Evolutionary conservation across 2,888 invertebrate genomes (phyloP), one percentile per base, ranked within the genome.

Genomic region (Mongoloraphidia duomilia): DNA sequence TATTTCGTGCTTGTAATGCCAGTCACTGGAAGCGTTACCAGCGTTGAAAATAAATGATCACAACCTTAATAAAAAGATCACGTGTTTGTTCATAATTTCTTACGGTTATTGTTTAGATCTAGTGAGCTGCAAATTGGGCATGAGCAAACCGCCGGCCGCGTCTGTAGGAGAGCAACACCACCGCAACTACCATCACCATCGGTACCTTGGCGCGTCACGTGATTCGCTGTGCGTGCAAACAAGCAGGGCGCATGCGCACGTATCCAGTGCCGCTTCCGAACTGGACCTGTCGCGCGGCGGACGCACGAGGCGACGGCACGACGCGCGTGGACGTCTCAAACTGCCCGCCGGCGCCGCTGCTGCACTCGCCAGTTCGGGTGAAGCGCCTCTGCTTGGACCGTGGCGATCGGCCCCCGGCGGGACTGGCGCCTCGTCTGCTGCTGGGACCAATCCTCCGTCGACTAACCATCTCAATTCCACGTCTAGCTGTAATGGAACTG

Each of bases 61-160:
- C 26, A 26, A 3, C 26, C 6, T 17, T 17, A 1, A 26, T 17
- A 1, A 26, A 26, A 6, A 6, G 26, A 6, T 6, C 26, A 26
- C 26, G 26, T 26, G 26, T 6, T 26, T 6, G 26, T 26, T 26
- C 26, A 26, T 26, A 26, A 6, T 26, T 26, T 6, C 4, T 26
- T 3, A 17, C 4, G 2, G 4, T 17, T 17, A 17, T 26, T 26
- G 26, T 65, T 3, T 69, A 82, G 82, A 82, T 70, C 74, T 89
- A 67, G 83, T 86, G 69, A 83, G 84, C 66, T 84, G 83, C 68
- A 84, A 85, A 68, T 78, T 85, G 74, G 82, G 84, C 61, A 78
- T 81, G 72, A 43, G 65, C 66, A 60, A 66, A 63, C 57, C 43
- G 58, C 48, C 59, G 56, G 46, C 58, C 58, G 47, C 58, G 61